A percentile compares a stretch with the other conserved stretches of the same genome.
Conservation (phyloP, 2,797 vertebrate genomes). For the Bovichtus diacanthus region DNA sequence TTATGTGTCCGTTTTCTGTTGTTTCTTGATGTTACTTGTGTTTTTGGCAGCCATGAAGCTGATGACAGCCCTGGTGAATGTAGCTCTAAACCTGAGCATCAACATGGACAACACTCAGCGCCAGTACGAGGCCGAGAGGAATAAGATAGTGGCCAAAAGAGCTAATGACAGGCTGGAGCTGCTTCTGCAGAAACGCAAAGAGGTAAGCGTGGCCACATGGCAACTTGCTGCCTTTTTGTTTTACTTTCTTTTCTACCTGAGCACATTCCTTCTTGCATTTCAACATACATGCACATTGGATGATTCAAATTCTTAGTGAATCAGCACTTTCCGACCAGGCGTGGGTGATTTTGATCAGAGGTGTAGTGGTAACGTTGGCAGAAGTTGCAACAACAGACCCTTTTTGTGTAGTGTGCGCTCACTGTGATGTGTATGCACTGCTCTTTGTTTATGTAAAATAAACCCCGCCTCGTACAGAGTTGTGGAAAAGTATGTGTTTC, state of each 20-base stretch:
- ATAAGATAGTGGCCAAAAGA: conserved; percentile 97
- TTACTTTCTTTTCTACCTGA: not conserved
- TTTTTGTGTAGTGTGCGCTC: not conserved
- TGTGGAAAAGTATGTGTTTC: not conserved
- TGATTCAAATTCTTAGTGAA: not conserved
- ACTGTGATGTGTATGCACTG: not conserved
- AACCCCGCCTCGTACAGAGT: not conserved
- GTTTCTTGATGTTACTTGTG: conserved; percentile 12
- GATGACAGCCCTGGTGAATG: conserved; percentile 99
- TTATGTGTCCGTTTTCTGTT: not conserved
- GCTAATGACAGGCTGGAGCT: conserved; percentile 97
- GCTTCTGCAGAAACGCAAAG: conserved; percentile 97
- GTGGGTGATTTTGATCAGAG: not conserved
- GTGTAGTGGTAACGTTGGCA: not conserved
- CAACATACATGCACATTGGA: not conserved
- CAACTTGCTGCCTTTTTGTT: not conserved
- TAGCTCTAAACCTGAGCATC: conserved; percentile 98
- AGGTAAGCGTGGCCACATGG: conserved; percentile 83
- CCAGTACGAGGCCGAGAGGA: conserved; percentile 97
- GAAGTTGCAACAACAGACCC: not conserved
- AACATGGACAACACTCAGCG: conserved; percentile 99
- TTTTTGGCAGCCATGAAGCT: conserved; percentile 94
- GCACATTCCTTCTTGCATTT: not conserved
- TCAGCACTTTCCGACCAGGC: not conserved
- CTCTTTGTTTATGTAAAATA: not conserved